Evolutionary conservation across 2,113 vertebrate genomes (phyloP).

Genomic region (Pampusana beccarii): DNA sequence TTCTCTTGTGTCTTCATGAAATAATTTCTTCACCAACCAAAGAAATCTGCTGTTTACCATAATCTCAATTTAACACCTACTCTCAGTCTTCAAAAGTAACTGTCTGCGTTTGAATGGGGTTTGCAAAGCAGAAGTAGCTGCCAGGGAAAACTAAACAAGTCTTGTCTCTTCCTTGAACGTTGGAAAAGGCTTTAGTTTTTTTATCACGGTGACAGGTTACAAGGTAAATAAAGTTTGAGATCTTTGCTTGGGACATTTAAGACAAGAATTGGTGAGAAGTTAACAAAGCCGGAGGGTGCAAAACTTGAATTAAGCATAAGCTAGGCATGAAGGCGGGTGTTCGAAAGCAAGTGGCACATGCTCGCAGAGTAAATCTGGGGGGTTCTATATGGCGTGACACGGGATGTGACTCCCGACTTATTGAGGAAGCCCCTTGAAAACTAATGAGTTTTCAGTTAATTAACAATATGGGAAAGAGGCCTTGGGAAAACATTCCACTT

Average conservation of each 20-base stretch:
- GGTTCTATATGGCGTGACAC: rapidly evolving
- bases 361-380: rapidly evolving
- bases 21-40: slow-evolving; percentile 64
- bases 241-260: slow-evolving; percentile 38
- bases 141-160: background rate
- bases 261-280: background rate
- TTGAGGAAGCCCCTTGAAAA: background rate
- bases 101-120: slow-evolving; percentile 45
- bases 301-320: slow-evolving; percentile 19
- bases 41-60: slow-evolving; percentile 70
- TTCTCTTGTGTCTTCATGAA: slow-evolving; percentile 67
- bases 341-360: background rate
- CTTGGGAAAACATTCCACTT: background rate
- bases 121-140: slow-evolving; percentile 50
- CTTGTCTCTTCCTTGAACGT: slow-evolving; percentile 35
- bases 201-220: slow-evolving; percentile 50
- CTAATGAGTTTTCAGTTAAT: background rate
- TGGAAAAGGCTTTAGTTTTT: slow-evolving; percentile 29
- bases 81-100: slow-evolving; percentile 60
- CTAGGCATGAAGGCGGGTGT: background rate
- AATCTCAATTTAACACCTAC: slow-evolving; percentile 72
- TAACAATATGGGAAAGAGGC: background rate
- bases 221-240: slow-evolving; percentile 42
- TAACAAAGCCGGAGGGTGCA: slow-evolving; percentile 42
- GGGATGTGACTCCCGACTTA: background rate